Base-by-base conservation (phyloP, 1,140 invertebrate genomes). In the Phenacoccus solenopsis region DNA sequence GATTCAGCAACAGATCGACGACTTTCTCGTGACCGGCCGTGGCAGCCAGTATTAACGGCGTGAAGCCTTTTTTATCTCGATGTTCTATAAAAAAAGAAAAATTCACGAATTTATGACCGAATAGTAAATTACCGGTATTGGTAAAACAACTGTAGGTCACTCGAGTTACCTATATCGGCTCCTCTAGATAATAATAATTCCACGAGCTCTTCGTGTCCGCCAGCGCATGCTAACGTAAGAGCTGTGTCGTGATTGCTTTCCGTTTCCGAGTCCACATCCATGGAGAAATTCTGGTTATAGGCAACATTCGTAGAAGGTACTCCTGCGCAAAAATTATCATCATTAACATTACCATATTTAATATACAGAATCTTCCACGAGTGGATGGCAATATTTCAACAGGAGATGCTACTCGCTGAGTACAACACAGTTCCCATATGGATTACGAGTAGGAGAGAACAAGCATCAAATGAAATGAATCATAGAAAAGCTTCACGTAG, bases 231-330 rank as follows among this genome's bases (percentile, higher is more conserved):
- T 68, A 98, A 82, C 5, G 96, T 98, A 27, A 99, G 82, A 30
- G 97, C 95, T 24, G 97, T 99, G 79, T 99, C 97, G 80, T 97
- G 94, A 82, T 98, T 98, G 70, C 91, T 94, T 77, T 98, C 96
- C 0, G 96, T 99, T 80, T 96, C 93, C 12, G 92, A 93, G 81
- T 98, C 93, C 61, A 98, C 88, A 78, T 97, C 93, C 80, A 92
- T 90, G 71, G 86, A 87, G 57, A 27, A 64, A 64, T 64, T 64
- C 25, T 64, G 59, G 22, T 27, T 27, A 22, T 24, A 64, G 1
- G 59, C 59, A 20, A 27, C 59, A 64, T 64, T 64, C 12, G 59
- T 64, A 9, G 59, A 24, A 64, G 59, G 59, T 27, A 64, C 59
- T 64, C 59, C 59, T 64, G 59, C 13, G 7, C 13, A n/a, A 59